Base-by-base conservation (phyloP, 2,888 invertebrate species). In the Eristalinus aeneus region DNA sequence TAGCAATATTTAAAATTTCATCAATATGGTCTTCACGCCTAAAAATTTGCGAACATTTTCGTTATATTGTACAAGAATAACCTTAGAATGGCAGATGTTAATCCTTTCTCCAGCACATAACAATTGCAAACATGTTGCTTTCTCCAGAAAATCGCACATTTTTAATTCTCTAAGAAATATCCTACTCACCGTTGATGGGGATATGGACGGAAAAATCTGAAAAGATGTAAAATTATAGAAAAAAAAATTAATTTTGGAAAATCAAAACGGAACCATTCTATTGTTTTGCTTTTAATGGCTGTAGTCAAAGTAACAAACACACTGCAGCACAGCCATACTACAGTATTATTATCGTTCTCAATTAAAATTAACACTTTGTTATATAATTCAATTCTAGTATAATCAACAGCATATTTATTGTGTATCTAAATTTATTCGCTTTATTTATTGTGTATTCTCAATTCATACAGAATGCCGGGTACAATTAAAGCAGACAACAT, bases 41-140 rank as follows among this genome's bases (percentile, higher is more conserved):
- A 97, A 94, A 91, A 97, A 94, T 93, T 96, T 96, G 90, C 95
- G 94, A 88, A 97, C 96, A 92, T 95, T 96, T 90, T 97, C 97
- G 89, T 97, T 97, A 93, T 97, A 97, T 91, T 96, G 95, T 88
- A 97, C 95, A 76, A 97, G 94, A 69, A 96, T 95, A 89, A 97
- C 96, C 92, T 97, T 97, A 65, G 96, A 96, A 58, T 96, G 96
- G 79, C 96, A 94, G 75, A 96, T 95, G 91, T 96, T 97, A 83
- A 97, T 94, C 91, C 96, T 96, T 91, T 96, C 96, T 36, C 96
- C 96, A 60, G 96, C 95, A 89, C 96, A 95, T 82, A 96, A 92
- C 71, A 97, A 93, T 91, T 96, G 96, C 90, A 96, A 95, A 90
- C 97, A 97, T 88, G 95, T 95, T 16, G 97, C 96, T 89, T 96